A percentile compares a stretch with the other conserved stretches of the same genome.
phyloP scores from a whole-genome alignment of 2,797 vertebrate species.

The Ataeniobius toweri region DNA sequence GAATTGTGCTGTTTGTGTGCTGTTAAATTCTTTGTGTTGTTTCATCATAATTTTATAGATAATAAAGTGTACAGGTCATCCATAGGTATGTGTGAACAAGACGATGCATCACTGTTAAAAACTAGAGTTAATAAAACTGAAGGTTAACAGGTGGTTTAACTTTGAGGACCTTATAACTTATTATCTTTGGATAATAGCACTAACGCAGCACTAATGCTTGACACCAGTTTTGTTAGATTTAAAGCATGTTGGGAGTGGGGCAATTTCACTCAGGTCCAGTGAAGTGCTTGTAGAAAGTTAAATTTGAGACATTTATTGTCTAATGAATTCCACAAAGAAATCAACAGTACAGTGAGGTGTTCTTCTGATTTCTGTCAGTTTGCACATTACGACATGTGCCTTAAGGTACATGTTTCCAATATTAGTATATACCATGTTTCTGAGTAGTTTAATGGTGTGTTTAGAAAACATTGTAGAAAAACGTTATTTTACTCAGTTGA shows the following conservation, averaged over 20 bases:
- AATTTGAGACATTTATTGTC: background rate
- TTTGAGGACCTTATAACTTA: background rate
- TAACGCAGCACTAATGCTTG: background rate
- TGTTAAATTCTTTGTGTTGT: background rate
- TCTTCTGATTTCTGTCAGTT: constrained; percentile 1
- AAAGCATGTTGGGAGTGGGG: background rate
- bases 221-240: background rate
- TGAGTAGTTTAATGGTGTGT: background rate
- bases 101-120: background rate
- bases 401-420: background rate
- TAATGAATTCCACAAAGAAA: background rate
- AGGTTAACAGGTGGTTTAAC: background rate
- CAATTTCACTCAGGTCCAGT: background rate
- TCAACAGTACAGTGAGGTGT: background rate
- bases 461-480: background rate
- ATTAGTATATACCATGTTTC: background rate
- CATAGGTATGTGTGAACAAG: background rate
- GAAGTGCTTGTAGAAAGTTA: background rate
- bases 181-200: background rate
- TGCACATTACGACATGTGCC: background rate
- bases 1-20: background rate
- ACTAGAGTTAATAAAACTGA: background rate
- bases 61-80: background rate
- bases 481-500: background rate
- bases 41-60: background rate